Conservation (phyloP, 2,113 vertebrate genomes). For the Hucho hucho region DNA sequence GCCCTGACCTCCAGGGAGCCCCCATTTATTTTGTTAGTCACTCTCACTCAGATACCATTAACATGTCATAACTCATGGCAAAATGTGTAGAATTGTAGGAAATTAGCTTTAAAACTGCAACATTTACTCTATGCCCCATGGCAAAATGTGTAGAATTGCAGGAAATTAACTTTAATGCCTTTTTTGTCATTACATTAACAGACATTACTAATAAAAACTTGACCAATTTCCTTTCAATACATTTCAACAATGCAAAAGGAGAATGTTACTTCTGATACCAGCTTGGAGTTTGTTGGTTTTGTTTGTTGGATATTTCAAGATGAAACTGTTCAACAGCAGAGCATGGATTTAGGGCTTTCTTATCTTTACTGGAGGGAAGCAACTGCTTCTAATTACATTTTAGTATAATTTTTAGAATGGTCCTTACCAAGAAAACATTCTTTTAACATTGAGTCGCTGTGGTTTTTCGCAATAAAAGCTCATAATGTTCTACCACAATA, state of each 20-base stretch:
- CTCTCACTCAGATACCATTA: too few relatives aligned
- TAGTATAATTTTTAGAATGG: conserved; percentile 66
- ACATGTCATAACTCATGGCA: too few relatives aligned
- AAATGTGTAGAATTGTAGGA: too few relatives aligned
- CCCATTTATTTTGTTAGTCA: too few relatives aligned
- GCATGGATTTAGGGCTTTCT: conserved; percentile 51
- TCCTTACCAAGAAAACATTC: conserved; percentile 69
- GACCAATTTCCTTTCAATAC: conserved; percentile 22
- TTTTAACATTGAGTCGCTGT: conserved; percentile 60
- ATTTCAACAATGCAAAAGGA: neutral
- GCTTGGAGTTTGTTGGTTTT: too few relatives aligned
- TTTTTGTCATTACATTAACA: too few relatives aligned
- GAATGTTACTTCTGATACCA: neutral
- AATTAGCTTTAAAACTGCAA: too few relatives aligned
- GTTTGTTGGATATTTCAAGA: conserved; percentile 35
- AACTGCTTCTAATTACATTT: conserved; percentile 76
- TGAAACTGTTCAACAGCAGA: conserved; percentile 37
- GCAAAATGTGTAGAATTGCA: too few relatives aligned
- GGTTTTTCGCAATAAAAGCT: conserved; percentile 66
- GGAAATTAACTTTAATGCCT: too few relatives aligned
- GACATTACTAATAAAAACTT: too few relatives aligned
- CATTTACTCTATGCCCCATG: too few relatives aligned
- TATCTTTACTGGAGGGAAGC: conserved; percentile 53
- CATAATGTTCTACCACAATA: conserved; percentile 56
- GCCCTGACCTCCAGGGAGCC: too few relatives aligned